Percentiles rank a stretch among this genome's conserved stretches.
Conservation (phyloP, 2,888 invertebrate genomes). For the Diachrysia chrysitis region DNA sequence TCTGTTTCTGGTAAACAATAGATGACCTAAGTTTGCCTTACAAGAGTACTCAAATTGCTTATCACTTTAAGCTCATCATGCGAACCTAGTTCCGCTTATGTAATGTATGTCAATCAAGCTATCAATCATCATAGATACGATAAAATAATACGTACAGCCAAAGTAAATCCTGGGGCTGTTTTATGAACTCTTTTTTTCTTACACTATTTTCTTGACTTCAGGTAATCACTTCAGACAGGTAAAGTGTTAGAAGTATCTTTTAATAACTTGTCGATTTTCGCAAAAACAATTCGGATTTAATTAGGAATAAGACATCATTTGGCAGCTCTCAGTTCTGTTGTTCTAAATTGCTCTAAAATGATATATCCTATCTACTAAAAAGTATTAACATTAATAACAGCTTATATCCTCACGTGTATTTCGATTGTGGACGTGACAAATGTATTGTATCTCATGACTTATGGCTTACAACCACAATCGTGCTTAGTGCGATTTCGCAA, state of each 20-base stretch:
- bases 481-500: constrained; percentile 46
- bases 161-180: no score
- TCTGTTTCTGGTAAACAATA: background rate
- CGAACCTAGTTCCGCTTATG: background rate
- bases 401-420: background rate
- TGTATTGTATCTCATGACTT: constrained; percentile 20
- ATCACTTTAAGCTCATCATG: background rate
- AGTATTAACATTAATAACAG: background rate
- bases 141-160: background rate
- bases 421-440: constrained; percentile 44
- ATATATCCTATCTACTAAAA: background rate
- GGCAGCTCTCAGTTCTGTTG: background rate
- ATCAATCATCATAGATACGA: background rate
- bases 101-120: background rate
- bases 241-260: no score
- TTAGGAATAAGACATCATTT: no score
- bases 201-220: no score
- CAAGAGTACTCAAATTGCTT: background rate
- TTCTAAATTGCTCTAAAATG: background rate
- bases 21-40: constrained; percentile 1
- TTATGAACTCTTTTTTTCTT: background rate
- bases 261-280: no score
- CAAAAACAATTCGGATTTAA: no score
- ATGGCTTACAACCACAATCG: constrained; percentile 45
- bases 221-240: no score